Base-by-base conservation (phyloP, 2,888 invertebrate genomes). In the Loripinus fragilis region DNA sequence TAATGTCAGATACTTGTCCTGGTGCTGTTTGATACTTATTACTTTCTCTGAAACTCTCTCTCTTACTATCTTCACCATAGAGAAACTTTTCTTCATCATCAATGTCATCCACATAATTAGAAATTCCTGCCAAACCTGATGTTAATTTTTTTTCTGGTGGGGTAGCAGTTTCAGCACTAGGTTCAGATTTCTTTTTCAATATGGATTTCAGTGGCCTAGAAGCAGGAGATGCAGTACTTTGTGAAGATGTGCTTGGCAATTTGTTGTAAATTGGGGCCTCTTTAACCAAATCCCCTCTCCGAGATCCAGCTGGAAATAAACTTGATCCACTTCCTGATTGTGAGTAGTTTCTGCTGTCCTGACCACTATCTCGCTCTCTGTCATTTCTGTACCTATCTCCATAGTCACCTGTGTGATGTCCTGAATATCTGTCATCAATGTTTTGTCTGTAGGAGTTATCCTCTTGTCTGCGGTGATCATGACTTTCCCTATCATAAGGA, bases 11-110 rank as follows among this genome's bases (percentile, higher is more conserved):
- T 5, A n/a, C 45, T n/a, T 48, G 3, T 35, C 35, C 23, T 1
- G 25, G 60, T 2, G 33, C 17, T n/a, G 33, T 33, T 17, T 55
- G 60, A 52, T n/a, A 55, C 28, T 67, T 50, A 0, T 28, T 41
- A 38, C 25, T 66, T 42, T 30, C 55, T 55, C 71, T 41, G n/a
- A 38, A 64, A 25, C 48, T 33, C 30, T 71, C 41, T 50, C 66
- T 55, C 23, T 35, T 67, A 23, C 42, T 41, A 45, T 81, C 79
- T 33, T 81, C 90, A 52, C 92, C 92, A 88, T 92, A 92, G 12
- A 93, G 86, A 81, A 89, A 92, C 68, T 86, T 87, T 35, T 92
- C 92, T 83, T 92, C 93, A 85, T 93, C 93, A 48, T 91, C 93
- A 41, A 90, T 86, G 71, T 87, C 87, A 83, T 88, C 87, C 76